These are phyloP conservation scores for Diachasmimorpha longicaudata DNA, from an alignment of 1,140 invertebrate species.

Conservation along the genomic window DNA sequence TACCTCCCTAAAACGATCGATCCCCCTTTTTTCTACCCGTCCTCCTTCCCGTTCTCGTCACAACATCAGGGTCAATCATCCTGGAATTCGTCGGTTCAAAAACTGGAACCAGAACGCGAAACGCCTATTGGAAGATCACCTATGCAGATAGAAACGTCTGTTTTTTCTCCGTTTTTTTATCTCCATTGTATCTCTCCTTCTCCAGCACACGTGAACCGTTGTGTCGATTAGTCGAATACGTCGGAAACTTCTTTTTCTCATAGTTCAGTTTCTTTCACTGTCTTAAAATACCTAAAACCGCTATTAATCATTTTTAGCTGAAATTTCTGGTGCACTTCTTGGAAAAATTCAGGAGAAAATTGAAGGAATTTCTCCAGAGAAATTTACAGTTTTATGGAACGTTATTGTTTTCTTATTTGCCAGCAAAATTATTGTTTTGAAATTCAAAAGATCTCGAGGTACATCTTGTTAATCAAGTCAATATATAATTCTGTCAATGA, in stretches of 20 bases:
- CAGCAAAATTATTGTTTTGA: too few species aligned
- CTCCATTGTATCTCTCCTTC: neutral
- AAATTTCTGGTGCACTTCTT: too few species aligned
- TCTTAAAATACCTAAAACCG: neutral
- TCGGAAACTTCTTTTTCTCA: neutral
- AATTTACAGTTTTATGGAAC: too few species aligned
- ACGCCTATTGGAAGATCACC: neutral
- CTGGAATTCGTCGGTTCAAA: neutral
- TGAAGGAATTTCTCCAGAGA: too few species aligned
- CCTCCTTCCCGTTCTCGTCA: neutral
- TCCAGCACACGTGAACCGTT: neutral
- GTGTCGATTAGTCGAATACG: slow-evolving; percentile 1
- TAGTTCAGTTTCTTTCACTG: neutral
- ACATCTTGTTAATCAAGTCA: too few species aligned
- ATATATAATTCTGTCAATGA: too few species aligned
- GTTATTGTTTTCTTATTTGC: too few species aligned
- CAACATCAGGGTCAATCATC: neutral
- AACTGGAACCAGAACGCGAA: neutral
- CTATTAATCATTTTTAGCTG: neutral
- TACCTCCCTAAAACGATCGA: too few species aligned
- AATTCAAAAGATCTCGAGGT: too few species aligned
- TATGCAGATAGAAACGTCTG: neutral
- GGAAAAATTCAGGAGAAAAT: too few species aligned
- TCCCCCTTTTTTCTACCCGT: too few species aligned
- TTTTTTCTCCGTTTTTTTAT: neutral